Conservation (phyloP, 2,797 vertebrate species). For the Sebastes goodei region DNA sequence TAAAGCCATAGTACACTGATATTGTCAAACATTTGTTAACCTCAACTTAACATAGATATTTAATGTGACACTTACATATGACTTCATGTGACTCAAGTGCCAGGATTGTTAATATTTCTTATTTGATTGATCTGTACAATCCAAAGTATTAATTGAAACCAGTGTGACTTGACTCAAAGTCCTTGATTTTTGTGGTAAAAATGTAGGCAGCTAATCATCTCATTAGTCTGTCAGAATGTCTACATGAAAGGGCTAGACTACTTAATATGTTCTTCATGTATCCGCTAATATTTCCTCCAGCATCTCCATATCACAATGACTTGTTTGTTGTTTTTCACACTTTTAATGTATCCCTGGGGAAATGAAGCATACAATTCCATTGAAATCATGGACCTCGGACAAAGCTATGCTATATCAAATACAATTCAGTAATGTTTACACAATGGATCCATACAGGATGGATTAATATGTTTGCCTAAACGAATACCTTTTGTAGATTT, state of each 20-base stretch:
- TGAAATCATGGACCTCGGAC: not conserved
- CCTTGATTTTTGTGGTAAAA: not conserved
- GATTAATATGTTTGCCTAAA: not conserved
- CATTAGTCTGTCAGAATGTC: not conserved
- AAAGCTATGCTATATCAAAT: not conserved
- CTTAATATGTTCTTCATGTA: not conserved
- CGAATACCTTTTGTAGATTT: conserved; percentile 5
- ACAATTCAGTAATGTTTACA: conserved; percentile 47
- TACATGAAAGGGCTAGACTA: not conserved
- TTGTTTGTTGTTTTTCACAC: not conserved
- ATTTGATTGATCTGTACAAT: not conserved
- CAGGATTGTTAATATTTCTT: conserved; percentile 1
- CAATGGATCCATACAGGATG: not conserved
- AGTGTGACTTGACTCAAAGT: too few relatives aligned
- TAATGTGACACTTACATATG: not conserved
- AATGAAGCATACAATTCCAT: not conserved
- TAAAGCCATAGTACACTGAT: not conserved
- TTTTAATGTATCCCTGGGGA: not conserved
- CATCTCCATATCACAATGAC: not conserved
- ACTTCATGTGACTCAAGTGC: conserved; percentile 44
- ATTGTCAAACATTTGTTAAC: not conserved
- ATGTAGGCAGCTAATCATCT: not conserved
- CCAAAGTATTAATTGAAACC: too few relatives aligned
- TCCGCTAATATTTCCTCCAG: not conserved
- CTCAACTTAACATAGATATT: not conserved